Evolutionary conservation across 2,888 invertebrate species (phyloP), one percentile per base, ranked within the genome.

Genomic region (Monochamus alternatus): DNA sequence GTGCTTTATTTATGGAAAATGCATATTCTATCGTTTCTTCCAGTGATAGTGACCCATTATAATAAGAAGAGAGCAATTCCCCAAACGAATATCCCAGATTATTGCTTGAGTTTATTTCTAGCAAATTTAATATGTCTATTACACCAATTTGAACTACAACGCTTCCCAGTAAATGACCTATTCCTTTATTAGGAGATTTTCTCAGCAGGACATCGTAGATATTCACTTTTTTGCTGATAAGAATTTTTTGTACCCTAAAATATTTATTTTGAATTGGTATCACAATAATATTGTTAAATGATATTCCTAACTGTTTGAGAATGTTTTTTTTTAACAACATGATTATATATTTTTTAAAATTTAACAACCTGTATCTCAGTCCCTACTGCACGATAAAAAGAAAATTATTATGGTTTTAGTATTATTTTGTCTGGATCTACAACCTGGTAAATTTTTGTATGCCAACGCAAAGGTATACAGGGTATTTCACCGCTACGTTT

Each of bases 31-130:
- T 92, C 89, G 95, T 94, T 89, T 97, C 94, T 83, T 96, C 95
- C 0, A 94, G 92, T 0, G 95, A 95, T 79, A 98, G 92, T 78
- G 94, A 94, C 0, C 95, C 96, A 87, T 98, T 97, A 5, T 96
- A 96, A 89, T 98, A 98, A 0, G 95, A 97, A 87, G 97, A 97
- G 0, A 95, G 95, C 2, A 98, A 90, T 87, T 98, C 97, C 12
- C 98, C 98, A 0, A 96, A 94, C 5, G 97, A 97, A 88, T 97
- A 96, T 2, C 97, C 87, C 43, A 85, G 78, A 10, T 84, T 73
- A 7, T 73, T 73, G 58, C 82, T 81, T 4, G 84, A 82, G n/a
- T 80, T 72, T 1, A 88, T 14, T 64, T 91, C 90, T 73, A 92
- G 81, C 9, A 89, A 84, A 82, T 89, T 91, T 52, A 92, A 82